Evolutionary conservation across 2,113 vertebrate species (phyloP), one percentile per base, ranked within the genome.

Genomic region (Corydoras maculifer): DNA sequence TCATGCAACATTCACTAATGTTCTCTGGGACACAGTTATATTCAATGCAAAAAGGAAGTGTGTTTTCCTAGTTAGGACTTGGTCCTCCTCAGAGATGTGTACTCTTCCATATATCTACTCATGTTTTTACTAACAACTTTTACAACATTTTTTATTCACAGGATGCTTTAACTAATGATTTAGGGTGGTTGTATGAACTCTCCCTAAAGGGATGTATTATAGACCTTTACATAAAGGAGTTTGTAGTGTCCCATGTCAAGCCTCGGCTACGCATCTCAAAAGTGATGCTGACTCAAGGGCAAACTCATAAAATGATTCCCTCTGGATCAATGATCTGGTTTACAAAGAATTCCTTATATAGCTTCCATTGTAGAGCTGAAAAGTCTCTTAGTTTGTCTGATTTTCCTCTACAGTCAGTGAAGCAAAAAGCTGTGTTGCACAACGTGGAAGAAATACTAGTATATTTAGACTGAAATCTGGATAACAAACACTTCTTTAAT

Each of bases 281-380:
- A 65, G 18, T 70, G 65, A 49, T 55, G 25, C 63, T 72, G 68
- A 72, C 68, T 75, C 65, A 58, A 73, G 65, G 57, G 58, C 60
- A 69, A 62, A 75, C 68, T 75, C 62, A 65, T 59, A 80, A 77
- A 80, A 49, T 30, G n/a, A n/a, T 35, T 65, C 57, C 61, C 68
- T 25, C 14, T 32, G 61, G 75, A 62, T 59, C 60, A 59, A 51
- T 62, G 15, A 64, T 31, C 14, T 65, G 25, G 59, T 6, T 57
- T 32, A 18, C 3, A 59, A n/a, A 62, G 43, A 35, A n/a, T 12
- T 55, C 51, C 53, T 60, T 43, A 60, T 50, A 70, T 65, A 60
- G 30, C 10, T 70, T 70, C 3, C 48, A 59, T 9, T 62, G 18
- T 61, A 30, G 18, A 8, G 31, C 29, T 18, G 14, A 54, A 62